Evolutionary conservation across 1,140 invertebrate genomes (phyloP), one percentile per base, ranked within the genome.

Genomic region (Bombus turneri): DNA sequence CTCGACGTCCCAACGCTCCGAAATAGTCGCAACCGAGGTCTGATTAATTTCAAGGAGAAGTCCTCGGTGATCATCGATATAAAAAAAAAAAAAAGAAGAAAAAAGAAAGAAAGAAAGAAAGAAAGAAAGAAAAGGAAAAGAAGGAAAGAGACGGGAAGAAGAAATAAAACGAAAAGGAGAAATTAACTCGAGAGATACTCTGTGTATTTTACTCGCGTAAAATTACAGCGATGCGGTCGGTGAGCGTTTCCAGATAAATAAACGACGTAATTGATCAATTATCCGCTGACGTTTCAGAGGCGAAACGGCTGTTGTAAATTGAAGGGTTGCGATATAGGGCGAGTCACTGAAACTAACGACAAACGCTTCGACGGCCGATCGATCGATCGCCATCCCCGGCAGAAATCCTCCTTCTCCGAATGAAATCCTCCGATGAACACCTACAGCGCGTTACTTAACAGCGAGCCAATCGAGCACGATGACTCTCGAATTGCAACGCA

Each of bases 231-330:
- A 39, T 41, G 66, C 18, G n/a, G 31, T 18, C 28, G 12, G 3
- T 13, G 25, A 69, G 28, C 34, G 62, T 81, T 88, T 87, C 81
- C 81, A 75, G 73, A 88, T 87, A 91, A 91, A 91, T 89, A 91
- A 91, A 85, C 76, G 81, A 71, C 79, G 81, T 92, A 92, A 93
- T 93, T 91, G 89, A 85, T 86, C 91, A 91, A 93, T 93, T 92
- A 92, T 91, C 74, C 80, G 43, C 34, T 57, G 71, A 15, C 75
- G 68, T 31, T 66, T 71, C 82, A 69, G 79, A 73, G 57, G 57
- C 53, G 81, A 68, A 66, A 72, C 22, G 78, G 43, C 18, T 39
- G 73, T 80, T 68, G 75, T 71, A 73, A 66, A 91, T 89, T 89
- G 86, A 66, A 59, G 87, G 75, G 79, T 87, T 77, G 82, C 43